A percentile compares a stretch with the other conserved stretches of the same genome.
phyloP scores from a whole-genome alignment of 2,888 invertebrate species.

The Alsophila aescularia region DNA sequence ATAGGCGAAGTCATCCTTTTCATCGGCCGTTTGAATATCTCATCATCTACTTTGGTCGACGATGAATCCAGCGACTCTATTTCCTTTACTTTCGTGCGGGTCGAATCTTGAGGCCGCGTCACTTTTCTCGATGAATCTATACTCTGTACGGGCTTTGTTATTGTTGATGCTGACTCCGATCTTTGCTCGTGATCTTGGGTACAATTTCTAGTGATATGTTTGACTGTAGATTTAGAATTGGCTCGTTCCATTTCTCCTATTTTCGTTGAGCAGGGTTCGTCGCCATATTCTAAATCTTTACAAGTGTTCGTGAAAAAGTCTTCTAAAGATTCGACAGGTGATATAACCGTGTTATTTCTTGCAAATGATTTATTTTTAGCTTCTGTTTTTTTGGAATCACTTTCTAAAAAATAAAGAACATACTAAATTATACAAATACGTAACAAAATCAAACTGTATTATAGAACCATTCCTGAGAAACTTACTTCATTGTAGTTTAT shows the following conservation, averaged over 20 bases:
- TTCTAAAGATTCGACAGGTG: conserved; percentile 56
- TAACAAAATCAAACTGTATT: too few species aligned
- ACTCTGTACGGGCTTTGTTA: not conserved
- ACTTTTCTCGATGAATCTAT: not conserved
- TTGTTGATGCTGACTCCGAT: not conserved
- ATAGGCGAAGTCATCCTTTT: conserved; percentile 41
- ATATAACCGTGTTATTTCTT: conserved; percentile 44
- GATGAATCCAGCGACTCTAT: not conserved
- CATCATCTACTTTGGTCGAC: not conserved
- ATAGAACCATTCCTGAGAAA: too few species aligned
- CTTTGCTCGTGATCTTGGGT: not conserved
- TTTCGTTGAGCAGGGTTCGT: conserved; percentile 30
- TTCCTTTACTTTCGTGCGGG: not conserved
- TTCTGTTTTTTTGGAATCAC: not conserved
- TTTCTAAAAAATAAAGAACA: too few species aligned
- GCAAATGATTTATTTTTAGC: not conserved
- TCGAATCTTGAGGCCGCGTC: not conserved
- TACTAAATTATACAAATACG: too few species aligned
- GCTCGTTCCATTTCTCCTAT: conserved; percentile 20
- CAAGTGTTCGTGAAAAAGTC: conserved; percentile 32
- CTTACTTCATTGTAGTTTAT: too few species aligned
- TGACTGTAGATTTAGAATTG: not conserved
- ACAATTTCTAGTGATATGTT: not conserved
- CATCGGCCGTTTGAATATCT: conserved; percentile 1
- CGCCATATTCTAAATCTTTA: conserved; percentile 32